phyloP scores from a whole-genome alignment of 2,797 vertebrate species.

The Micromesistius poutassou region DNA sequence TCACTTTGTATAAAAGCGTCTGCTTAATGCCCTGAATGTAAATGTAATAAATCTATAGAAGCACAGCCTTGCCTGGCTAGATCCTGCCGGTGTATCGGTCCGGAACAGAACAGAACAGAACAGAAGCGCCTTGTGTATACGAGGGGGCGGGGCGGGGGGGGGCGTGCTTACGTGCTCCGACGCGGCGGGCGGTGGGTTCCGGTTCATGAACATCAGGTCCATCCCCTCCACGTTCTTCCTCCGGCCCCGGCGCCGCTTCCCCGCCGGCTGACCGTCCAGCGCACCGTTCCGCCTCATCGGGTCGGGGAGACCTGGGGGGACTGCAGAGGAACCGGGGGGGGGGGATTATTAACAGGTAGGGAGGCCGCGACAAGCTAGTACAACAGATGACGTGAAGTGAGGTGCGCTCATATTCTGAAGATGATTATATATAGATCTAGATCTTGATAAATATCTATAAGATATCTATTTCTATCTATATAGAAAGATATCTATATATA shows the following conservation, averaged over 20 bases:
- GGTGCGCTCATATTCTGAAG: too few relatives aligned
- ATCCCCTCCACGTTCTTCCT: constrained; percentile 96
- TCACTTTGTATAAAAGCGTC: too few relatives aligned
- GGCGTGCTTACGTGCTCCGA: constrained; percentile 78
- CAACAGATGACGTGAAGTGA: neutral
- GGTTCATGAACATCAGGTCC: constrained; percentile 90
- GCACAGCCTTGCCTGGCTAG: too few relatives aligned
- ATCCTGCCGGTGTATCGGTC: too few relatives aligned
- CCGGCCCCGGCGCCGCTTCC: constrained; percentile 90
- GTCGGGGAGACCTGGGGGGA: constrained; percentile 72
- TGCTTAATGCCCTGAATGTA: too few relatives aligned
- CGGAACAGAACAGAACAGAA: too few relatives aligned
- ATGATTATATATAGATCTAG: too few relatives aligned
- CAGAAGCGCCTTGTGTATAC: too few relatives aligned
- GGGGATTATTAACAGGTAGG: too few relatives aligned
- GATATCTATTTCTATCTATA: too few relatives aligned
- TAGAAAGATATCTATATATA: too few relatives aligned
- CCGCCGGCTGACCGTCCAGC: constrained; percentile 81
- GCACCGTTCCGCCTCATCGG: constrained; percentile 85
- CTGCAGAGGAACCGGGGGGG: constrained; percentile 26
- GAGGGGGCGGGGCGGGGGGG: neutral
- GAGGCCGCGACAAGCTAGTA: neutral
- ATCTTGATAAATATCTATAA: neutral
- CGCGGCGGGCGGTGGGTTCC: constrained; percentile 70
- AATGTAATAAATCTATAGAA: too few relatives aligned